Conservation (phyloP, 2,797 vertebrate genomes). For the Eupleurogrammus muticus region DNA sequence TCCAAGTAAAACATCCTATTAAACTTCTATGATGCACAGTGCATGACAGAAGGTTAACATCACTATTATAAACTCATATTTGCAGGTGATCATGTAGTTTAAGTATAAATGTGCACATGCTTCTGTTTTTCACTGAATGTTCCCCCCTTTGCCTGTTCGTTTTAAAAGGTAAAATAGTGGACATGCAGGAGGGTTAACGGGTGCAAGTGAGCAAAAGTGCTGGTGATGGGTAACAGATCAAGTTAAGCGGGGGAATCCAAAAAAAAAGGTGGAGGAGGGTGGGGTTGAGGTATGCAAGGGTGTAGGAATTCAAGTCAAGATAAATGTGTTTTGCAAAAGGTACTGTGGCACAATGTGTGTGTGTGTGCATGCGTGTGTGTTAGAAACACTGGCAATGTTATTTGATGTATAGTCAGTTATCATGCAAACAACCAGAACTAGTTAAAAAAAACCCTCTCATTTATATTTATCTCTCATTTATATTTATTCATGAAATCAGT, state of each 20-base stretch:
- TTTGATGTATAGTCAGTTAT: conserved; percentile 27
- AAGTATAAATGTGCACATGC: neutral
- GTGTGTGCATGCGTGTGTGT: conserved; percentile 16
- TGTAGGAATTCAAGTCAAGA: conserved; percentile 80
- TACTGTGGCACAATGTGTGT: conserved; percentile 52
- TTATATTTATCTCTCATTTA: neutral
- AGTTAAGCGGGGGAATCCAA: conserved; percentile 64
- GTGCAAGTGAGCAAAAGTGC: conserved; percentile 65
- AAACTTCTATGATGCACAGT: neutral
- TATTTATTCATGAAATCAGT: neutral
- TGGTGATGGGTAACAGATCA: conserved; percentile 72
- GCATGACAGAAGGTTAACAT: conserved; percentile 35
- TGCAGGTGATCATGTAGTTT: neutral
- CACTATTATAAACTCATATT: neutral
- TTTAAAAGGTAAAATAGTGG: conserved; percentile 22
- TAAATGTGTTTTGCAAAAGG: conserved; percentile 82
- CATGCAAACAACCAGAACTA: neutral
- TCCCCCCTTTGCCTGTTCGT: conserved; percentile 1
- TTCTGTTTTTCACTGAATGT: neutral
- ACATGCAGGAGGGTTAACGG: conserved; percentile 53
- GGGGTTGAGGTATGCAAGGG: conserved; percentile 60
- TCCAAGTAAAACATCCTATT: conserved; percentile 1
- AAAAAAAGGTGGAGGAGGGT: conserved; percentile 59
- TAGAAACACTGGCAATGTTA: conserved; percentile 31
- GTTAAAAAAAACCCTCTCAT: neutral